These are phyloP conservation scores for Sphaerodactylus townsendi DNA, from an alignment of 2,113 vertebrate species.

Conservation along the genomic window DNA sequence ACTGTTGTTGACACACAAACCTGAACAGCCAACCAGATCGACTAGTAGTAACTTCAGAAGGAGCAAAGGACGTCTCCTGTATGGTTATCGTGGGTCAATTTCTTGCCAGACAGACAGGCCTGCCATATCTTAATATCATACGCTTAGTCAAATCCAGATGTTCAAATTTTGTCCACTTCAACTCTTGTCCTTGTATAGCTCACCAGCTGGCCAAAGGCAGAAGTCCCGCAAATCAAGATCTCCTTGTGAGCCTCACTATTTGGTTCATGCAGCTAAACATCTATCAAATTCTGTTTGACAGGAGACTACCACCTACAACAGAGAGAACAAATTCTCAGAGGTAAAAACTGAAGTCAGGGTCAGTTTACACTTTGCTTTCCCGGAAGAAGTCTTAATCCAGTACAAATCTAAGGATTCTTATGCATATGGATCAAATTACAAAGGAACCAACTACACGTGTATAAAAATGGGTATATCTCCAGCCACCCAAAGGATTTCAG, in stretches of 20 bases:
- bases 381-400: not conserved
- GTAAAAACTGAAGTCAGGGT: not conserved
- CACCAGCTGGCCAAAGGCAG: not conserved
- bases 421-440: not conserved
- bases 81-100: slow-evolving; percentile 40
- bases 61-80: slow-evolving; percentile 23
- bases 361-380: not conserved
- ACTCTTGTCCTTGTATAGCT: slow-evolving; percentile 29
- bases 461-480: not conserved
- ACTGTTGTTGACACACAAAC: not conserved
- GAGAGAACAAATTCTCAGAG: not conserved
- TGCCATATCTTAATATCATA: slow-evolving; percentile 44
- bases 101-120: slow-evolving; percentile 41
- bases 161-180: slow-evolving; percentile 48
- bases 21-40: not conserved
- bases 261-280: not conserved
- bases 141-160: slow-evolving; percentile 38
- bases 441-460: not conserved
- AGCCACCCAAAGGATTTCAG: not conserved
- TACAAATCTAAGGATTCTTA: not conserved
- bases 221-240: slow-evolving; percentile 26
- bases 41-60: not conserved
- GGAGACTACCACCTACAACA: not conserved
- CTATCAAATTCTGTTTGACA: not conserved
- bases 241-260: not conserved